Evolutionary conservation across 2,113 vertebrate species (phyloP).

Genomic region (Bombycilla garrulus): DNA sequence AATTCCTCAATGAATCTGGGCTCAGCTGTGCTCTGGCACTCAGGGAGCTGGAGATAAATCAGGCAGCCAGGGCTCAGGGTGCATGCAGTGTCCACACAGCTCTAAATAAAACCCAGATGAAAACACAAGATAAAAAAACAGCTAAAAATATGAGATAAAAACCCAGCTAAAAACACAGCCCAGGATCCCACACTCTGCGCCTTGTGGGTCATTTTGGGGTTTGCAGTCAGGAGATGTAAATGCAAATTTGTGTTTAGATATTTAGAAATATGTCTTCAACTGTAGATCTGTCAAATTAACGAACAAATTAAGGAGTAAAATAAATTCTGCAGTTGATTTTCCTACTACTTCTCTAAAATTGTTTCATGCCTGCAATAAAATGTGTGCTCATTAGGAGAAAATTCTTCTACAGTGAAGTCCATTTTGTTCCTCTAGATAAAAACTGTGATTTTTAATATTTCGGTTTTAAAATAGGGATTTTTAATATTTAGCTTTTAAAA

Average conservation of each 20-base stretch:
- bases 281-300: not conserved
- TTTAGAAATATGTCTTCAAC: not conserved
- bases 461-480: not conserved
- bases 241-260: not conserved
- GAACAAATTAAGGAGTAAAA: not conserved
- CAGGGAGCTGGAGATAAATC: not conserved
- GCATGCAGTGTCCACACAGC: not conserved
- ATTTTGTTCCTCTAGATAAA: not conserved
- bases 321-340: not conserved
- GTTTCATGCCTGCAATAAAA: not conserved
- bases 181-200: not conserved
- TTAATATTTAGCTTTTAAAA: not conserved
- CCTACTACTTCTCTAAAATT: not conserved
- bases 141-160: not conserved
- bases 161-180: not conserved
- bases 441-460: not conserved
- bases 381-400: not conserved
- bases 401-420: not conserved
- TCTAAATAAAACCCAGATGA: no score
- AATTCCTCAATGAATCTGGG: not conserved
- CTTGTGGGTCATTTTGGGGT: not conserved
- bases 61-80: not conserved
- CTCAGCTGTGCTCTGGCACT: not conserved
- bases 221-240: not conserved
- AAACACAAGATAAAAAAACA: not conserved